Percentiles rank a stretch among this genome's conserved stretches.
Conservation (phyloP, 2,113 vertebrate species). For the Rhea pennata region DNA sequence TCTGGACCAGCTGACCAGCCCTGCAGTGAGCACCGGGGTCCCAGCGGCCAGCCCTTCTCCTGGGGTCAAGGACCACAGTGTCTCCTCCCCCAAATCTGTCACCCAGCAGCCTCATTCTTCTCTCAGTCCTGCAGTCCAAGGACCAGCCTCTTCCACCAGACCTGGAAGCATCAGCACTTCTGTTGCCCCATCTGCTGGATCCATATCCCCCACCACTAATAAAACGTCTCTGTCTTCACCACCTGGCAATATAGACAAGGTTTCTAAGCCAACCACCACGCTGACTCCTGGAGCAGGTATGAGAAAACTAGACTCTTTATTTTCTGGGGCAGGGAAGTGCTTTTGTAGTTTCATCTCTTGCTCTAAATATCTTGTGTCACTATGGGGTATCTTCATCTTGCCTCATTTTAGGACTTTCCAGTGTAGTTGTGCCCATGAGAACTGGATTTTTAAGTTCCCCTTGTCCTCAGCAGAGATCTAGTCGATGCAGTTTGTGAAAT, state of each 20-base stretch:
- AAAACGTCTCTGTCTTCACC: neutral
- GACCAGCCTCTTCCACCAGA: neutral
- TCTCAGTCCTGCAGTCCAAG: neutral
- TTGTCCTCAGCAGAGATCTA: neutral
- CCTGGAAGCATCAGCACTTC: neutral
- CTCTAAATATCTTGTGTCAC: neutral
- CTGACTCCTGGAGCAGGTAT: neutral
- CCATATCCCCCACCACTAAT: rapidly evolving
- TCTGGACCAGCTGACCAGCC: rapidly evolving
- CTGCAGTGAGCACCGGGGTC: rapidly evolving
- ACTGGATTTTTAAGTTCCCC: neutral
- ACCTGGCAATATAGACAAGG: neutral
- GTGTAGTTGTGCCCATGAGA: rapidly evolving
- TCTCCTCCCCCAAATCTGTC: rapidly evolving
- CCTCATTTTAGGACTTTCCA: neutral
- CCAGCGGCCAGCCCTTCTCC: neutral
- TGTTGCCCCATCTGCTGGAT: rapidly evolving
- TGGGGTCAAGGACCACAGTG: rapidly evolving
- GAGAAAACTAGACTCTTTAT: neutral
- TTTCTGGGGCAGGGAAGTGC: neutral
- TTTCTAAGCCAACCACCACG: neutral
- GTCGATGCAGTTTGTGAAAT: neutral
- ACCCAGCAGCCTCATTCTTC: neutral
- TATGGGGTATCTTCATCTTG: neutral
- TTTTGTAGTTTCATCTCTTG: neutral